Conservation (phyloP, 2,113 vertebrate genomes). For the Saccopteryx leptura region DNA sequence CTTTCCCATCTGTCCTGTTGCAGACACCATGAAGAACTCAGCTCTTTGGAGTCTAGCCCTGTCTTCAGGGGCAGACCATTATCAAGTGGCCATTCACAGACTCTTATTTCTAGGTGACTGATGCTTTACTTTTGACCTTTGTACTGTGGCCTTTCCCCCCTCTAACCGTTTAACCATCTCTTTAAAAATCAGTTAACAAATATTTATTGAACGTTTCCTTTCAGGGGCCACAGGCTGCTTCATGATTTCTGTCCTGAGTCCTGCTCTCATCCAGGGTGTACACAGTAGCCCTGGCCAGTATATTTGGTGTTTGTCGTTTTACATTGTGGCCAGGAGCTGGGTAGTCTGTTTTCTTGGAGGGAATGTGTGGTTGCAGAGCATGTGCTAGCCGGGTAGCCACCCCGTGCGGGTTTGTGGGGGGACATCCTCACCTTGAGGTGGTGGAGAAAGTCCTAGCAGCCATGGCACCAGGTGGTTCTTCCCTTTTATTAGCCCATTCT, state of each 20-base stretch:
- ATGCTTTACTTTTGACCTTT: conserved; percentile 60
- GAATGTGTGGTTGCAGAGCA: background rate
- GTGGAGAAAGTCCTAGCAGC: background rate
- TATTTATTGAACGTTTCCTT: conserved; percentile 43
- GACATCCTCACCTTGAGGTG: background rate
- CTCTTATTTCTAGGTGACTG: background rate
- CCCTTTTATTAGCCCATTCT: background rate
- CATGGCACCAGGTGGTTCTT: background rate
- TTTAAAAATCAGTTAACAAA: conserved; percentile 35
- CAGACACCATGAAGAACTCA: background rate
- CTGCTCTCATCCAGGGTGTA: background rate
- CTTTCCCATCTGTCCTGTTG: background rate
- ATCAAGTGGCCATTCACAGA: background rate
- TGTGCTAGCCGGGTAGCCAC: accelerated
- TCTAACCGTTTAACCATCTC: conserved; percentile 46
- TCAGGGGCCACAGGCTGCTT: background rate
- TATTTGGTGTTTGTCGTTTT: background rate
- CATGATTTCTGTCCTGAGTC: background rate
- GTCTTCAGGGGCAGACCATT: background rate
- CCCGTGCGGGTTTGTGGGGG: background rate
- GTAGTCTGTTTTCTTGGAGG: background rate
- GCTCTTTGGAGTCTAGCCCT: background rate
- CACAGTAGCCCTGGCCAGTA: background rate
- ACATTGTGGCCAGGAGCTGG: background rate
- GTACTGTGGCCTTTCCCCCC: background rate